Conservation (phyloP, 1,140 invertebrate species). For the Zaprionus inermis region DNA sequence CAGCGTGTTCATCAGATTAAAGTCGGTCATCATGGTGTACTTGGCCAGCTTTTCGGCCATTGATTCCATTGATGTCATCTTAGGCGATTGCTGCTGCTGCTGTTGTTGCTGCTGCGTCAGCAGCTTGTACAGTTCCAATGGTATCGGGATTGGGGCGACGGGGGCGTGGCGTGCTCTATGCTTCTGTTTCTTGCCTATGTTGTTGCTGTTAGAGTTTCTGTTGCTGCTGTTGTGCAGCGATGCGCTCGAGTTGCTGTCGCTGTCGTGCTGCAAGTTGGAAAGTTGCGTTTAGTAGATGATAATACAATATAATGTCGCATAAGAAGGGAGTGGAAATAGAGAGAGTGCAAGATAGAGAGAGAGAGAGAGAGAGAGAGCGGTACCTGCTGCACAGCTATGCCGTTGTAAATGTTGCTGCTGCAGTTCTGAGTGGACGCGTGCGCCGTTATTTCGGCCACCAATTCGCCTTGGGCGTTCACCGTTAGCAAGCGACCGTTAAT, state of each 20-base stretch:
- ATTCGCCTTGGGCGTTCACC: constrained; percentile 82
- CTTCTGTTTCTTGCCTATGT: constrained; percentile 35
- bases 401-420: constrained; percentile 44
- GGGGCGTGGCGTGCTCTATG: constrained; percentile 37
- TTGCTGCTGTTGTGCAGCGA: constrained; percentile 54
- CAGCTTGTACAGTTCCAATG: constrained; percentile 68
- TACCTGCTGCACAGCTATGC: constrained; percentile 43
- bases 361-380: too few species aligned
- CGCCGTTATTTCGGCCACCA: constrained; percentile 78
- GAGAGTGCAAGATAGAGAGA: too few species aligned
- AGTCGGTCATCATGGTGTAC: constrained; percentile 60
- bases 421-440: constrained; percentile 28
- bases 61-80: constrained; percentile 84
- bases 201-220: constrained; percentile 39
- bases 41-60: constrained; percentile 80
- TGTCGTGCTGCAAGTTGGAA: constrained; percentile 65
- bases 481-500: constrained; percentile 89
- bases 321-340: too few species aligned
- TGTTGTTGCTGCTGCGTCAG: constrained; percentile 57
- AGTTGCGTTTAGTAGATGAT: constrained; percentile 43
- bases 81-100: constrained; percentile 48
- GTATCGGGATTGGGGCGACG: constrained; percentile 34
- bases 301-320: constrained; percentile 25
- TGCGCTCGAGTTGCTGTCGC: constrained; percentile 79
- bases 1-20: constrained; percentile 69